A percentile compares a stretch with the other conserved stretches of the same genome.
phyloP scores from a whole-genome alignment of 2,797 vertebrate species.

The Columba guinea region DNA sequence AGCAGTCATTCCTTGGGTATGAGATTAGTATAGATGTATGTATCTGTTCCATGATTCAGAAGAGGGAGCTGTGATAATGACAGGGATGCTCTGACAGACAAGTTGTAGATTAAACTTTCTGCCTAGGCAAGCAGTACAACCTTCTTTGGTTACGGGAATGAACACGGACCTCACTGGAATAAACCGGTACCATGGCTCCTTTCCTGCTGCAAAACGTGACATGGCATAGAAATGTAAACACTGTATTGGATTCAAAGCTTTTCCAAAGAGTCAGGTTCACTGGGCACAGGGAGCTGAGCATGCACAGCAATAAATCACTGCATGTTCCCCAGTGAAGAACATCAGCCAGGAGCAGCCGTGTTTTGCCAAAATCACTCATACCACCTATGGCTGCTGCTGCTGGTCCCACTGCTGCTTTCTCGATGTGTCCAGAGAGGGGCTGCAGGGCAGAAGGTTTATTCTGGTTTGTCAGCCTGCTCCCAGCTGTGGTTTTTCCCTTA shows the following conservation, averaged over 20 bases:
- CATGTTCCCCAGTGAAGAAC: background rate
- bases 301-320: background rate
- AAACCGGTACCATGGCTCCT: background rate
- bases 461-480: background rate
- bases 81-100: background rate
- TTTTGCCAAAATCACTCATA: background rate
- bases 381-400: background rate
- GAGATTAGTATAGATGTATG: background rate
- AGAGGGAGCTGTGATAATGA: background rate
- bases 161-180: background rate
- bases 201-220: background rate
- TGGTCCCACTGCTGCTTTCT: background rate
- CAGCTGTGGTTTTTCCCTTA: background rate
- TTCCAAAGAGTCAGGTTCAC: background rate
- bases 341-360: rapidly evolving
- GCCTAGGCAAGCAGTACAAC: background rate
- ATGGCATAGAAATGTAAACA: background rate
- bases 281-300: background rate
- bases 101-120: background rate
- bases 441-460: background rate
- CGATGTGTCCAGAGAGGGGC: background rate
- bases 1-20: background rate
- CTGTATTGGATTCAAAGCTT: background rate
- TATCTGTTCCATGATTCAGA: background rate
- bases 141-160: background rate